Percentiles rank a stretch among this genome's conserved stretches.
Conservation (phyloP, 2,797 vertebrate genomes). For the Mareca penelope region DNA sequence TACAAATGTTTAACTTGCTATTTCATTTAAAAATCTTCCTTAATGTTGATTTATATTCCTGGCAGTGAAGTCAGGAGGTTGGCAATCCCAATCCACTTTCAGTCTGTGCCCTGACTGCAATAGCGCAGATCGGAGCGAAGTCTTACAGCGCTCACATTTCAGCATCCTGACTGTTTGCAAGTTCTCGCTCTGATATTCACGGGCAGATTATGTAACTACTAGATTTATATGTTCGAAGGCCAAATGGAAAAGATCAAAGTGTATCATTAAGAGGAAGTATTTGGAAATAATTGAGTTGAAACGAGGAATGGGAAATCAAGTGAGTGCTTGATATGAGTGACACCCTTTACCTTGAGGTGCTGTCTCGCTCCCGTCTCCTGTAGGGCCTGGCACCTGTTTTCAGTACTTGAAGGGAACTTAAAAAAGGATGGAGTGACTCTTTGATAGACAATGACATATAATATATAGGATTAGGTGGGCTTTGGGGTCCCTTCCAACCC, state of each 20-base stretch:
- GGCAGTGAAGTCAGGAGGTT: slow-evolving; percentile 54
- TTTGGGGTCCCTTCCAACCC: no score
- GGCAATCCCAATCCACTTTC: slow-evolving; percentile 43
- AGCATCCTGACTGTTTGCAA: slow-evolving; percentile 5
- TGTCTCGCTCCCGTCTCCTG: background rate
- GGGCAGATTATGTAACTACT: slow-evolving; percentile 26
- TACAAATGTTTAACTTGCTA: slow-evolving; percentile 62
- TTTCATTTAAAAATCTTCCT: slow-evolving; percentile 51
- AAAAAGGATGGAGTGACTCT: no score
- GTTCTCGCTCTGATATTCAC: slow-evolving; percentile 34
- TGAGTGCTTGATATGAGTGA: background rate
- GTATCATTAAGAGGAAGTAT: background rate
- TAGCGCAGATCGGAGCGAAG: background rate
- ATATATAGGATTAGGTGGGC: no score
- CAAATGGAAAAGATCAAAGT: slow-evolving; percentile 4
- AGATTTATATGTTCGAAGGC: slow-evolving; percentile 24
- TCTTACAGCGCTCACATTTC: slow-evolving; percentile 14
- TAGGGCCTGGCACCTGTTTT: no score
- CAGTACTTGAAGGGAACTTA: no score
- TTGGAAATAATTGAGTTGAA: slow-evolving; percentile 4
- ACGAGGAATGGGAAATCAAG: background rate
- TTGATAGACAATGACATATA: no score
- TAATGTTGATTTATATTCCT: slow-evolving; percentile 65
- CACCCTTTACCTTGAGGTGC: background rate
- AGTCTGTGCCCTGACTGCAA: slow-evolving; percentile 24